These are phyloP conservation scores for Antheraea yamamai DNA, from an alignment of 2,888 invertebrate species.

Conservation along the genomic window DNA sequence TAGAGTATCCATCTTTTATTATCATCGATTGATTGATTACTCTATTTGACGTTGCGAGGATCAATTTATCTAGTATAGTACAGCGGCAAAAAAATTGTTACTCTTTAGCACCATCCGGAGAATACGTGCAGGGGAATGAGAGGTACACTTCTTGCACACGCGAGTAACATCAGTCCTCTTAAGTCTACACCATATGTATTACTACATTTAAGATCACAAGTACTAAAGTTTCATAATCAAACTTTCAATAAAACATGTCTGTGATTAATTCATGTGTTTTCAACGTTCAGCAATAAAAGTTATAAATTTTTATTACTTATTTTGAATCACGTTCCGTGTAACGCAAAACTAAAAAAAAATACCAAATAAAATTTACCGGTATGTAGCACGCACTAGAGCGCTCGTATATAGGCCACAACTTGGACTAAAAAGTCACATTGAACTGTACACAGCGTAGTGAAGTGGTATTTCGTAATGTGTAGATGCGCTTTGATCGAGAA, in stretches of 20 bases:
- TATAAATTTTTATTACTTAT: too few species aligned
- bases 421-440: constrained; percentile 40
- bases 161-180: not conserved
- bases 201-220: not conserved
- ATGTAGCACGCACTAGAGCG: constrained; percentile 6
- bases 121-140: too few species aligned
- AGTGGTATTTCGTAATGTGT: constrained; percentile 37
- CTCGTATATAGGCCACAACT: constrained; percentile 46
- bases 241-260: not conserved
- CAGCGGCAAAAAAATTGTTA: too few species aligned
- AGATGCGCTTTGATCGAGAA: constrained; percentile 26
- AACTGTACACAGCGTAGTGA: constrained; percentile 31
- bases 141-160: too few species aligned
- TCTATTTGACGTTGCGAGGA: too few species aligned
- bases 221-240: not conserved
- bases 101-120: too few species aligned
- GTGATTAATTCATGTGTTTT: not conserved
- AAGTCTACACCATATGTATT: not conserved
- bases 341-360: too few species aligned
- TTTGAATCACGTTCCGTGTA: too few species aligned
- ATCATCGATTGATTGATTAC: too few species aligned
- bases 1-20: too few species aligned
- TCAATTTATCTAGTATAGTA: too few species aligned
- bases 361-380: not conserved
- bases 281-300: too few species aligned